Evolutionary conservation across 1,140 invertebrate genomes (phyloP).

Genomic region (Diachasma alloeum): DNA sequence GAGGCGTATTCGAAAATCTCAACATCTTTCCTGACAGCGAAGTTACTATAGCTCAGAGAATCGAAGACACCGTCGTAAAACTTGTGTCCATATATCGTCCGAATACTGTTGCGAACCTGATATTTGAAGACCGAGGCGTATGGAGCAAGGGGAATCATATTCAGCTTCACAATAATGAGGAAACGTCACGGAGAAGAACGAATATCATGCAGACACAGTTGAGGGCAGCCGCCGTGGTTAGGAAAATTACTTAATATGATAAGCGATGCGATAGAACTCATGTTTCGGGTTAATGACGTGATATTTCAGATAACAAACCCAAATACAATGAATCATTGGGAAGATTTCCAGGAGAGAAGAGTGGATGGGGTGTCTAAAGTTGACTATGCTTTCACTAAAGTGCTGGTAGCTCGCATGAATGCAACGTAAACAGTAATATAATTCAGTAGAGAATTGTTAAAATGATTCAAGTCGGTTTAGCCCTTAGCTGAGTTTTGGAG

Average conservation of each 20-base stretch:
- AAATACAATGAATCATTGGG: constrained; percentile 69
- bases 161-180: not conserved
- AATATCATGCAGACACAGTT: not conserved
- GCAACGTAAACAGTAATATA: constrained; percentile 64
- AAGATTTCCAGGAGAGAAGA: constrained; percentile 68
- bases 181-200: not conserved
- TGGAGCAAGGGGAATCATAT: not conserved
- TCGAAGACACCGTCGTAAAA: not conserved
- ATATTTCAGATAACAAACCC: constrained; percentile 64
- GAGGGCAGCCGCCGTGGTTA: not conserved
- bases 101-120: not conserved
- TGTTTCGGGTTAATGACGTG: too few species aligned
- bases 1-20: not conserved
- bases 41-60: not conserved
- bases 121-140: not conserved
- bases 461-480: too few species aligned
- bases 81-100: not conserved
- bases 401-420: constrained; percentile 68
- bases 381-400: constrained; percentile 67
- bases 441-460: too few species aligned
- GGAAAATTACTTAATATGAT: not conserved
- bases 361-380: constrained; percentile 72
- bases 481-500: too few species aligned
- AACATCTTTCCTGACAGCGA: not conserved
- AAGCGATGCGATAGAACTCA: not conserved